Conservation (phyloP, 2,113 vertebrate species). For the Phoenicopterus ruber region DNA sequence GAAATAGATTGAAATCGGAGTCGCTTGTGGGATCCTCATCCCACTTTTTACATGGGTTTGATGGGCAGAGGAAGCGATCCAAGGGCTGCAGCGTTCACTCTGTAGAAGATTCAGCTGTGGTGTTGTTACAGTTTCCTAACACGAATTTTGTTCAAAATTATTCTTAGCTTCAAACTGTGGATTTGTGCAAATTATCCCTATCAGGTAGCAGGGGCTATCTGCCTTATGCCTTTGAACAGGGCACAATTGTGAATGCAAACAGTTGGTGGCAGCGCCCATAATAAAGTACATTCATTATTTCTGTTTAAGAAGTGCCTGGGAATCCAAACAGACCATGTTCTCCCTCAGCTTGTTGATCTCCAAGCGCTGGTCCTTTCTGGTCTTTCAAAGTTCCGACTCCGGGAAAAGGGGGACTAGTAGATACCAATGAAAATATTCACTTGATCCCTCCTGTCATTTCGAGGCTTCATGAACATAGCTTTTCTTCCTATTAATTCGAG, state of each 20-base stretch:
- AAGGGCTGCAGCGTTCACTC: not conserved
- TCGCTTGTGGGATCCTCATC: not conserved
- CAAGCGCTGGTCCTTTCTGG: not conserved
- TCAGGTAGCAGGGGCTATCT: not conserved
- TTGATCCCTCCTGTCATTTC: not conserved
- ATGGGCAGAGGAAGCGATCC: not conserved
- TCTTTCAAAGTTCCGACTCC: not conserved
- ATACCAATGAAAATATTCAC: not conserved
- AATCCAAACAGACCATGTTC: not conserved
- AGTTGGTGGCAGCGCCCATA: not conserved
- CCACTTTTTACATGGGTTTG: not conserved
- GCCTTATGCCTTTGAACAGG: not conserved
- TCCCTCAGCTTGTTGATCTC: not conserved
- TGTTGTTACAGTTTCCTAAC: not conserved
- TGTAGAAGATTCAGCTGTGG: not conserved
- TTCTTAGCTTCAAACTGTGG: not conserved
- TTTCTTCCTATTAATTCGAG: not conserved
- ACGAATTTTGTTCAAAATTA: not conserved
- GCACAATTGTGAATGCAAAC: not conserved
- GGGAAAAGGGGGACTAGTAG: not conserved
- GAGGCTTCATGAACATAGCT: not conserved
- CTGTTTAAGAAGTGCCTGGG: not conserved
- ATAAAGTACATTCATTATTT: not conserved
- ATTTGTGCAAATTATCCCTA: not conserved
- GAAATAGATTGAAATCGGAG: not conserved